A percentile compares a stretch with the other conserved stretches of the same genome.
Evolutionary conservation across 2,113 vertebrate species (phyloP).

Genomic region (Anas platyrhynchos): DNA sequence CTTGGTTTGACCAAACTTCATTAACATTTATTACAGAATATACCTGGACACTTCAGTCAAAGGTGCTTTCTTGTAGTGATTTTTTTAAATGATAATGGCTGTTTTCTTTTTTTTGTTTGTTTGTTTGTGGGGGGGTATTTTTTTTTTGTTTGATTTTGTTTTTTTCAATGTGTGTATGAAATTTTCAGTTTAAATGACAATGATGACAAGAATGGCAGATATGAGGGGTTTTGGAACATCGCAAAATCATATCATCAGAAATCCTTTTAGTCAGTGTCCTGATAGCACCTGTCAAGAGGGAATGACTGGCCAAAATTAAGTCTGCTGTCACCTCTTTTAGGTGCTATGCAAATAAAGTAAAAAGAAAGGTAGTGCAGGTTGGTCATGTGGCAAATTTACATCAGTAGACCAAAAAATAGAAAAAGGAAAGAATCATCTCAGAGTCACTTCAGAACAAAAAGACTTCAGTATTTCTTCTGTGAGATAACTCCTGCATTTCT

Average conservation of each 20-base stretch:
- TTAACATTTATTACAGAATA: background rate
- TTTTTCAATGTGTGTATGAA: background rate
- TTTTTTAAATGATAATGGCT: background rate
- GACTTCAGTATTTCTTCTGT: background rate
- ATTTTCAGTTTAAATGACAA: background rate
- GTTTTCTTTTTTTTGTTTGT: background rate
- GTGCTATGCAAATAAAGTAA: background rate
- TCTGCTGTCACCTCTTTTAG: background rate
- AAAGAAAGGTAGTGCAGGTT: background rate
- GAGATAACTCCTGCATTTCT: background rate
- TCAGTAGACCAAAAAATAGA: background rate
- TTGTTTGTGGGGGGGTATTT: background rate
- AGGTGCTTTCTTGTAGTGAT: background rate
- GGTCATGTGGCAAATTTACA: background rate
- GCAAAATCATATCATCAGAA: background rate
- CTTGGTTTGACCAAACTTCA: background rate
- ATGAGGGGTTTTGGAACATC: background rate
- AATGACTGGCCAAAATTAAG: background rate
- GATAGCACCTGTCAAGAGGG: background rate
- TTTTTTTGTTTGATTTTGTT: background rate
- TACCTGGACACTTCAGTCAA: background rate
- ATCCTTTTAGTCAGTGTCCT: background rate
- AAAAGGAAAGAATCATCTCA: background rate
- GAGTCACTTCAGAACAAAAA: background rate
- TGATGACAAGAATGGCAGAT: background rate